Percentiles rank a stretch among this genome's conserved stretches.
Evolutionary conservation across 1,140 invertebrate genomes (phyloP).

Genomic region (Laupala kohalensis): DNA sequence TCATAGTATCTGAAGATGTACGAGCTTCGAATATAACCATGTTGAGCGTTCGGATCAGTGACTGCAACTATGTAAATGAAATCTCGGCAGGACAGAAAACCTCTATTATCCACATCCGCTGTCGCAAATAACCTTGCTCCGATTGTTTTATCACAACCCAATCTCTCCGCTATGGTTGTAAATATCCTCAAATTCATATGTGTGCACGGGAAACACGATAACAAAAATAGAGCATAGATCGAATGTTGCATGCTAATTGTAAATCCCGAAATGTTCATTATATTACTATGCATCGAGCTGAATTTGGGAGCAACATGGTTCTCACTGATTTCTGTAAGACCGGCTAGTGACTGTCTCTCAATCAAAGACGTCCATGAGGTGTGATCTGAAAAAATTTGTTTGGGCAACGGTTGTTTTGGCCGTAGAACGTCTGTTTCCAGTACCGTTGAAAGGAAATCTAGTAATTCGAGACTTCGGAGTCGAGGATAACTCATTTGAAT

Average conservation of each 20-base stretch:
- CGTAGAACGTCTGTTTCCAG: not conserved
- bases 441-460: not conserved
- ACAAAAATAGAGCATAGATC: not conserved
- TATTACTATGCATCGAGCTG: not conserved
- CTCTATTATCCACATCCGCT: not conserved
- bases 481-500: not conserved
- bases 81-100: not conserved
- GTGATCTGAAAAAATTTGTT: not conserved
- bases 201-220: not conserved
- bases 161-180: not conserved
- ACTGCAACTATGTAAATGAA: not conserved
- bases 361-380: not conserved
- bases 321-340: not conserved
- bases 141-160: not conserved
- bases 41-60: not conserved
- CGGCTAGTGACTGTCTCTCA: not conserved
- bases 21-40: not conserved
- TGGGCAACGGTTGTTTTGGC: not conserved
- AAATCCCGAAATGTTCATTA: not conserved
- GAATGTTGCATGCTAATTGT: not conserved
- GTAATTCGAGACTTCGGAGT: not conserved
- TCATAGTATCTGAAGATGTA: not conserved
- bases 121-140: not conserved
- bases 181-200: not conserved
- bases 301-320: not conserved